Evolutionary conservation across 2,113 vertebrate genomes (phyloP).

Genomic region (Melanocharis versteri): DNA sequence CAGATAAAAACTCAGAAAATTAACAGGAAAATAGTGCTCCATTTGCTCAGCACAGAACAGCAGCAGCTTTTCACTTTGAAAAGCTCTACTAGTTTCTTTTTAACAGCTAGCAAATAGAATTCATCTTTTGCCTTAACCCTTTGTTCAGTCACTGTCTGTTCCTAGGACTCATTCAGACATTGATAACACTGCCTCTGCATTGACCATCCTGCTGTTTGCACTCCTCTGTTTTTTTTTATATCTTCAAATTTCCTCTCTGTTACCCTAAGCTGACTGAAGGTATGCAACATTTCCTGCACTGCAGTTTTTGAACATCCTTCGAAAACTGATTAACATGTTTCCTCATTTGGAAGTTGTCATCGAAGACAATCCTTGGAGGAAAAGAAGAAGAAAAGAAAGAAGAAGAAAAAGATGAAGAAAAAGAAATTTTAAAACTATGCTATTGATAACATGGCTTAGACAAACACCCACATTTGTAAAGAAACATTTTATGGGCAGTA

Average conservation of each 20-base stretch:
- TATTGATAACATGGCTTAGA: not conserved
- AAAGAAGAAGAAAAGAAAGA: not conserved
- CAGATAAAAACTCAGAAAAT: not conserved
- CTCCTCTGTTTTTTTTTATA: not conserved
- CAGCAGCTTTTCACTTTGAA: not conserved
- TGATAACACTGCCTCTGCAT: not conserved
- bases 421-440: not conserved
- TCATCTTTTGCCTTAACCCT: not conserved
- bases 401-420: not conserved
- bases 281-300: not conserved
- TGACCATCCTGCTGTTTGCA: not conserved
- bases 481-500: not conserved
- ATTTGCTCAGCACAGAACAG: not conserved
- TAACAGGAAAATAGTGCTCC: not conserved
- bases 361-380: not conserved
- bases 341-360: not conserved
- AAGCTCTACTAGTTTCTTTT: not conserved
- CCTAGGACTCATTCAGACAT: not conserved
- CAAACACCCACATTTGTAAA: not conserved
- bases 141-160: not conserved
- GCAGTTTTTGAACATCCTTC: not conserved
- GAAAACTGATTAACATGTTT: not conserved
- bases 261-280: not conserved
- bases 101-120: not conserved
- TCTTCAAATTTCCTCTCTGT: not conserved